phyloP scores from a whole-genome alignment of 2,113 vertebrate species.

The Rhinoderma darwinii region DNA sequence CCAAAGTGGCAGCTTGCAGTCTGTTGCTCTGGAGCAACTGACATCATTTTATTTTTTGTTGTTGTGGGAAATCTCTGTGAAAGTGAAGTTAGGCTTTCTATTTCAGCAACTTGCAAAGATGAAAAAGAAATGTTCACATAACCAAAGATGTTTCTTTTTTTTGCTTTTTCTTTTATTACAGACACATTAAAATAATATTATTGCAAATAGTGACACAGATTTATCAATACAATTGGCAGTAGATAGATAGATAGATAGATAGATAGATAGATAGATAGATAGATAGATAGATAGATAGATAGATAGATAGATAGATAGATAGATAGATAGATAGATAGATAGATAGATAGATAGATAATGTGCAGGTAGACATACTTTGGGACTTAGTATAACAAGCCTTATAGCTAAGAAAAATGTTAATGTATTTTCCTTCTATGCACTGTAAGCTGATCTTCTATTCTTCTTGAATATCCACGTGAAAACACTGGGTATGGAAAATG shows the following conservation, averaged over 20 bases:
- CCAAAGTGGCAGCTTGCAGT: not conserved
- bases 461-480: not conserved
- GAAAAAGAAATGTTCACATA: not conserved
- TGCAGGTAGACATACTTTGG: not conserved
- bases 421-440: not conserved
- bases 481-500: not conserved
- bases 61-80: not conserved
- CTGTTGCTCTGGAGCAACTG: not conserved
- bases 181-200: too few relatives aligned
- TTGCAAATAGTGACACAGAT: not conserved
- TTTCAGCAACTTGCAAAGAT: not conserved
- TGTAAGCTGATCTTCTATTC: not conserved
- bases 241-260: too few relatives aligned
- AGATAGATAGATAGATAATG: too few relatives aligned
- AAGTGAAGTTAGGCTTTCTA: not conserved
- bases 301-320: too few relatives aligned
- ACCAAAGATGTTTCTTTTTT: not conserved
- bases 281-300: too few relatives aligned
- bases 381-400: not conserved
- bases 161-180: not conserved
- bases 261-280: too few relatives aligned
- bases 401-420: not conserved
- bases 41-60: too few relatives aligned
- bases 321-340: too few relatives aligned
- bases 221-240: not conserved